Percentiles rank a stretch among this genome's conserved stretches.
phyloP scores from a whole-genome alignment of 1,140 invertebrate species.

The Hyposmocoma kahamanoa region DNA sequence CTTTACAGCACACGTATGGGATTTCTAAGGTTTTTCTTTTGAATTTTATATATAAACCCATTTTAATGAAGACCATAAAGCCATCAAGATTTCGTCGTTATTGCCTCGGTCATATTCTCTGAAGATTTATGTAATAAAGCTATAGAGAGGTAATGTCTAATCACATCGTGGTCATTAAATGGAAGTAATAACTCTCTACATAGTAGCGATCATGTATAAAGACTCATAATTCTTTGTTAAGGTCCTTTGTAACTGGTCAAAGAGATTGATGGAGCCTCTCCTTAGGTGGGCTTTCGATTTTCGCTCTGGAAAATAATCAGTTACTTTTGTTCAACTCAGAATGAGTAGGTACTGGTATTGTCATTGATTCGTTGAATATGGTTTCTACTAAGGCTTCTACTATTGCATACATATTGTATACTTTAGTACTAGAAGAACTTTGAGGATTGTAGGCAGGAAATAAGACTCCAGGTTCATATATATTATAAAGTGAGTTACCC shows the following conservation, averaged over 20 bases:
- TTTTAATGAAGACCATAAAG: constrained; percentile 20
- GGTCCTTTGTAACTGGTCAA: constrained; percentile 47
- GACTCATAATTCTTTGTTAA: constrained; percentile 61
- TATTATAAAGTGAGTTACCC: too few relatives aligned
- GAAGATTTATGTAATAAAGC: constrained; percentile 60
- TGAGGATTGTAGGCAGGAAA: too few relatives aligned
- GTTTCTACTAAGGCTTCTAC: too few relatives aligned
- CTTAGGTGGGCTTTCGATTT: constrained; percentile 46
- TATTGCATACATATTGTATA: too few relatives aligned
- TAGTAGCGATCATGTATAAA: constrained; percentile 62
- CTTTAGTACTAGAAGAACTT: too few relatives aligned
- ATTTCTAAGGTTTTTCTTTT: too few relatives aligned
- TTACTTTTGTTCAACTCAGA: not conserved
- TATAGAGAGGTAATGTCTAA: constrained; percentile 57
- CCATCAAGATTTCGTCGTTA: constrained; percentile 32
- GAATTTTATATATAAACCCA: not conserved
- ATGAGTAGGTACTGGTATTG: too few relatives aligned
- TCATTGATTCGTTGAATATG: too few relatives aligned
- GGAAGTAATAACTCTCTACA: constrained; percentile 61
- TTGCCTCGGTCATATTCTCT: constrained; percentile 26
- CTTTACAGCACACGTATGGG: too few relatives aligned
- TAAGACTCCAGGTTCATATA: too few relatives aligned
- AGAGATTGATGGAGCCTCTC: constrained; percentile 61
- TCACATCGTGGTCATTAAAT: constrained; percentile 62
- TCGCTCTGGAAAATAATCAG: not conserved